Evolutionary conservation across 2,113 vertebrate genomes (phyloP), one percentile per base, ranked within the genome.

Genomic region (Tyrannus savana): DNA sequence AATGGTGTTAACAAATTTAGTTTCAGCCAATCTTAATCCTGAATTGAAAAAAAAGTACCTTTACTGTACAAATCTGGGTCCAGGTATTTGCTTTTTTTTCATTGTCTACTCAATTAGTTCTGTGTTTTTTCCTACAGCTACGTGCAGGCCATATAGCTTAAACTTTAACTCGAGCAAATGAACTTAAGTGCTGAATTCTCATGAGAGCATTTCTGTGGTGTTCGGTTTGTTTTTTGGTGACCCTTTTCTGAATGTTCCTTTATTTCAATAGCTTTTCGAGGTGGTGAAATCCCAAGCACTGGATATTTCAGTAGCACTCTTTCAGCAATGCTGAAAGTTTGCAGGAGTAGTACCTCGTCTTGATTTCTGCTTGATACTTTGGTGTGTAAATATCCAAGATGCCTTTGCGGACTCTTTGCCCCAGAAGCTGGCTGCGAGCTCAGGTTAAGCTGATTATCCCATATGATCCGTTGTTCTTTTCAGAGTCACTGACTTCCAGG

Each of bases 401-500:
- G 31, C 58, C 66, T 91, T 87, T 85, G 67, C 0, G 7, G 63
- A 63, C 56, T 86, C 64, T 87, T 68, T 80, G 68, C 75, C 64
- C 35, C 50, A 56, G 75, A 85, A 72, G 47, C 67, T 80, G 59
- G 3, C 77, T 77, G 19, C 1, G 10, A 75, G 72, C 35, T 80
- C 47, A 78, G 79, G 60, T 92, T 93, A 85, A 90, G 75, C 33
- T 63, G 75, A 50, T 88, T 87, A 85, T 89, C 71, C 81, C 69
- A 0, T 82, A 16, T 89, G 84, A 95, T 79, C 66, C 84, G 42
- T 94, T 91, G 78, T 91, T 96, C 91, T 87, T 96, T 93, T 83
- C 84, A 85, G 93, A 95, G 50, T 90, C 78, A 67, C 74, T 93
- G 77, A 87, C 78, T 95, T 60, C 62, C 78, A 96, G 87, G 89